Evolutionary conservation across 2,888 invertebrate species (phyloP).

Genomic region (Chalcosyrphus nemorum): DNA sequence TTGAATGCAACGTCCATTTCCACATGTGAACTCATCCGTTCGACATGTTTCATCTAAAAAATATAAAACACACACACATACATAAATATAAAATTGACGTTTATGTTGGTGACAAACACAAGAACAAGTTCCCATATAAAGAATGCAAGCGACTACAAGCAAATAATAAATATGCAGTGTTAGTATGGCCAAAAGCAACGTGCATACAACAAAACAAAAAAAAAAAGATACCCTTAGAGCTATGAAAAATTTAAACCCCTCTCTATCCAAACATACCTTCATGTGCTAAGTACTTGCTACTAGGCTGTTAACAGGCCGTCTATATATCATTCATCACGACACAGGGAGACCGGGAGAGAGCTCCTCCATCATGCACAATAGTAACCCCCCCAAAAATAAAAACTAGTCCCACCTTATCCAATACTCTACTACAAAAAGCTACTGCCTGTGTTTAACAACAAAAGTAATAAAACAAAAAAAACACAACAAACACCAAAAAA

Average conservation of each 20-base stretch:
- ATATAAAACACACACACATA: constrained; percentile 31
- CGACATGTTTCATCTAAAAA: constrained; percentile 92
- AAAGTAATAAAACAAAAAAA: constrained; percentile 15
- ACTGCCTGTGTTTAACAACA: constrained; percentile 25
- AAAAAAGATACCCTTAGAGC: constrained; percentile 39
- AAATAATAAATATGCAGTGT: constrained; percentile 32
- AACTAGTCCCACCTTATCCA: constrained; percentile 49
- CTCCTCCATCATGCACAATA: background rate
- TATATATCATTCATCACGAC: constrained; percentile 51
- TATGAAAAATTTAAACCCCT: constrained; percentile 53
- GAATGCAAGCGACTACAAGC: constrained; percentile 30
- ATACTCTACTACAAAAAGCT: constrained; percentile 53
- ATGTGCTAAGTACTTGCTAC: constrained; percentile 4
- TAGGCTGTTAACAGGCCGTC: constrained; percentile 1
- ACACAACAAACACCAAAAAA: constrained; percentile 11
- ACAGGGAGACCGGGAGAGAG: too few relatives aligned
- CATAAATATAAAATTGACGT: constrained; percentile 28
- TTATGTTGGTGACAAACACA: constrained; percentile 25
- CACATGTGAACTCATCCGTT: constrained; percentile 96
- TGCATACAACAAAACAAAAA: background rate
- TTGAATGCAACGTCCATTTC: constrained; percentile 93
- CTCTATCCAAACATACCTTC: constrained; percentile 13
- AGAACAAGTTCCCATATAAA: constrained; percentile 15
- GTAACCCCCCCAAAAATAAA: constrained; percentile 3
- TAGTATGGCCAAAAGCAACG: constrained; percentile 33